These are phyloP conservation scores for Brachyopa scutellaris DNA, from an alignment of 2,888 invertebrate genomes.

Conservation along the genomic window DNA sequence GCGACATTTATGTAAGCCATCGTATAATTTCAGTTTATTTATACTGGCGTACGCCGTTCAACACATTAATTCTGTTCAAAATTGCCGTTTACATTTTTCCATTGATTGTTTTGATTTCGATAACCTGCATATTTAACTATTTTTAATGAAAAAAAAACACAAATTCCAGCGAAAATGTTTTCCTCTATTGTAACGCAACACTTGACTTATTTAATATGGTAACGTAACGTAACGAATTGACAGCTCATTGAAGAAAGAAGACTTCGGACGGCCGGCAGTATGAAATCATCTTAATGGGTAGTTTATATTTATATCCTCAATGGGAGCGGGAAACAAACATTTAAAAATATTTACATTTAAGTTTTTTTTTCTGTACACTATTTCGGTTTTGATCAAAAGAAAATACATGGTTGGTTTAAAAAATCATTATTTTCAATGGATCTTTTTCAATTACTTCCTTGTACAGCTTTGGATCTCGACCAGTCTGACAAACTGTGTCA, in stretches of 20 bases:
- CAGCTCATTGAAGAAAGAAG: neutral
- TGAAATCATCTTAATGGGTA: neutral
- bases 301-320: neutral
- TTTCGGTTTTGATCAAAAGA: too few relatives aligned
- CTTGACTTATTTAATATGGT: conserved; percentile 58
- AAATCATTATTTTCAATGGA: too few relatives aligned
- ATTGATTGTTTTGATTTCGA: conserved; percentile 54
- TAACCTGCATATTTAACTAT: conserved; percentile 61
- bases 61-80: neutral
- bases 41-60: conserved; percentile 33
- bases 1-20: conserved; percentile 93
- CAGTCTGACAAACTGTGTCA: too few relatives aligned
- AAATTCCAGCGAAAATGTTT: conserved; percentile 68
- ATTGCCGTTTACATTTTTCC: conserved; percentile 48
- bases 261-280: neutral
- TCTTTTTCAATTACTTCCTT: too few relatives aligned
- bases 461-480: too few relatives aligned
- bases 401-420: too few relatives aligned
- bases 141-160: conserved; percentile 54
- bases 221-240: conserved; percentile 44
- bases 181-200: conserved; percentile 61
- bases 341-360: too few relatives aligned
- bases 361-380: too few relatives aligned
- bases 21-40: conserved; percentile 42
- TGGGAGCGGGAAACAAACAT: too few relatives aligned